A percentile compares a stretch with the other conserved stretches of the same genome.
phyloP scores from a whole-genome alignment of 2,888 invertebrate species.

The Drosophila ezoana region DNA sequence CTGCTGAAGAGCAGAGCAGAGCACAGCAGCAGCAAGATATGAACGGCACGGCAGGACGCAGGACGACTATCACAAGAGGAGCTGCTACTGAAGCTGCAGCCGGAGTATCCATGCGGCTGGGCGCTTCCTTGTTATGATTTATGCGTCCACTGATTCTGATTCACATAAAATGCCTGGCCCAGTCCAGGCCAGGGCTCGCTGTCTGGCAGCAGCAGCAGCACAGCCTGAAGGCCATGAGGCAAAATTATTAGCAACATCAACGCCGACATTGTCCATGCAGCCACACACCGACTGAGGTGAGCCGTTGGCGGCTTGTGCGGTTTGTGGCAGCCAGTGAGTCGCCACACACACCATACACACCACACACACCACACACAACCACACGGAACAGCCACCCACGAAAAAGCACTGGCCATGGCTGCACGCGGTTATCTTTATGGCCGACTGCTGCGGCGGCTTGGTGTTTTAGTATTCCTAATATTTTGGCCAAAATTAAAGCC shows the following conservation, averaged over 20 bases:
- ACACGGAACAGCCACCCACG: not conserved
- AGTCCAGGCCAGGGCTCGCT: conserved; percentile 13
- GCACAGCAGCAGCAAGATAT: not conserved
- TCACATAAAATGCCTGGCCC: conserved; percentile 47
- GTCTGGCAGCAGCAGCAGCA: conserved; percentile 3
- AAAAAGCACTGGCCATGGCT: conserved; percentile 9
- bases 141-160: conserved; percentile 58
- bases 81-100: conserved; percentile 2
- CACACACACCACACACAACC: not conserved
- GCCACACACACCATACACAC: not conserved
- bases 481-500: conserved; percentile 45
- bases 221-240: conserved; percentile 24
- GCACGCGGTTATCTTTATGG: conserved; percentile 57
- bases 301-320: conserved; percentile 57
- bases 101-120: conserved; percentile 30
- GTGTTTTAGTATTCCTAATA: conserved; percentile 41
- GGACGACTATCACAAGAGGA: conserved; percentile 13
- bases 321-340: conserved; percentile 28
- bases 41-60: not conserved
- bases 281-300: conserved; percentile 53
- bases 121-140: conserved; percentile 61
- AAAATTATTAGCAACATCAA: conserved; percentile 64
- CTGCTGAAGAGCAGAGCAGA: not conserved
- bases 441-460: conserved; percentile 39
- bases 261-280: conserved; percentile 37